Base-by-base conservation (phyloP, 2,113 vertebrate species). In the Petrocephalus zakoni region DNA sequence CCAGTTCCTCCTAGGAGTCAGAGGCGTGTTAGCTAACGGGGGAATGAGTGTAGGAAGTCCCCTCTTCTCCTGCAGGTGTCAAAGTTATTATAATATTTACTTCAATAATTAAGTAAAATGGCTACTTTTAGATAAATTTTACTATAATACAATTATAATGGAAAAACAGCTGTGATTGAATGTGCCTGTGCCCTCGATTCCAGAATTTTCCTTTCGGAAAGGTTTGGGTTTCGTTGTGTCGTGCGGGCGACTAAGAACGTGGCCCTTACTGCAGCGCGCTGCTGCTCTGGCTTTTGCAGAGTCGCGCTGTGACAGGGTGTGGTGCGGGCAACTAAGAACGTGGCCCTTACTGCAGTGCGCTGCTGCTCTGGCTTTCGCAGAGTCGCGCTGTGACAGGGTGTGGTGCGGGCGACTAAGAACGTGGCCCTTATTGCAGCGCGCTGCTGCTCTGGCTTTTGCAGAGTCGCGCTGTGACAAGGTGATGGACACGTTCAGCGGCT, bases 401-500 rank as follows among this genome's bases (percentile, higher is more conserved):
- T n/a, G n/a, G n/a, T n/a, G n/a, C n/a, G n/a, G n/a, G n/a, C n/a
- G n/a, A n/a, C n/a, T n/a, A 25, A 34, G 68, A 21, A 21, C 7
- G 46, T n/a, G 46, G 22, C 19, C 21, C 11, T 37, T 42, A 46
- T 13, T 21, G 37, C 37, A 46, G 34, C 34, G 15, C 21, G n/a
- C 52, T 34, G 34, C 22, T 84, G 29, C 37, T 82, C 4, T 64
- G 22, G 4, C 2, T 88, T 53, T 37, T 11, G n/a, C 93, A 99
- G 98, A 96, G 56, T 97, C 97, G 92, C 97, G 98, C 90, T 98
- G 98, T 92, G 96, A 99, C 88, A 99, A 99, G 92, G 97, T 98
- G 88, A 97, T 99, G 96, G 98, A 99, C 93, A 97, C 97, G 10
- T 97, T 96, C 72, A 99, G 98, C 34, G 97, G 98, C 58, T 99